phyloP scores from a whole-genome alignment of 2,113 vertebrate genomes.

The Lates calcarifer region DNA sequence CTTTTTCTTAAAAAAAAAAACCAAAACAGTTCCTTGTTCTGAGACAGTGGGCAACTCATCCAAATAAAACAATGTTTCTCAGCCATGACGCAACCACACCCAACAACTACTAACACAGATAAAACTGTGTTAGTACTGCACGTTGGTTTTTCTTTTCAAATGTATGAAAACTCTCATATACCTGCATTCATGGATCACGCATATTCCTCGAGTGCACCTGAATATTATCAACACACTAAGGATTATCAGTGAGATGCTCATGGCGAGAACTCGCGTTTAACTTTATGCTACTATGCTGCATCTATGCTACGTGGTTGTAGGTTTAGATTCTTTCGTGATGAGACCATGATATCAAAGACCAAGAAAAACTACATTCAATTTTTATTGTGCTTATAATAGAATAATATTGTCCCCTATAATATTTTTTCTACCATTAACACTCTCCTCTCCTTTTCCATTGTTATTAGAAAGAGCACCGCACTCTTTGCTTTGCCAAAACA shows the following conservation, averaged over 20 bases:
- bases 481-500: neutral
- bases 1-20: neutral
- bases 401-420: no score
- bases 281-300: no score
- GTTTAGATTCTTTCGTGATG: no score
- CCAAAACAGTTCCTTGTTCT: constrained; percentile 12
- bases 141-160: neutral
- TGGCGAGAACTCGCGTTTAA: no score
- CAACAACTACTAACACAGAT: neutral
- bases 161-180: neutral
- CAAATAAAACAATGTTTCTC: neutral
- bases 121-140: neutral
- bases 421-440: no score
- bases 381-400: no score
- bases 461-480: no score
- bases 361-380: neutral
- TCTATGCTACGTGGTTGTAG: no score
- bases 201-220: neutral
- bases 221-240: neutral
- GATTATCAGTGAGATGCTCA: neutral
- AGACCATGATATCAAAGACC: neutral
- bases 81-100: neutral
- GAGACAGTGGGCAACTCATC: neutral
- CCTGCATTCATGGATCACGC: neutral
- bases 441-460: no score